Percentiles rank a stretch among this genome's conserved stretches.
Evolutionary conservation across 2,888 invertebrate genomes (phyloP).

Genomic region (Mellilla xanthometata): DNA sequence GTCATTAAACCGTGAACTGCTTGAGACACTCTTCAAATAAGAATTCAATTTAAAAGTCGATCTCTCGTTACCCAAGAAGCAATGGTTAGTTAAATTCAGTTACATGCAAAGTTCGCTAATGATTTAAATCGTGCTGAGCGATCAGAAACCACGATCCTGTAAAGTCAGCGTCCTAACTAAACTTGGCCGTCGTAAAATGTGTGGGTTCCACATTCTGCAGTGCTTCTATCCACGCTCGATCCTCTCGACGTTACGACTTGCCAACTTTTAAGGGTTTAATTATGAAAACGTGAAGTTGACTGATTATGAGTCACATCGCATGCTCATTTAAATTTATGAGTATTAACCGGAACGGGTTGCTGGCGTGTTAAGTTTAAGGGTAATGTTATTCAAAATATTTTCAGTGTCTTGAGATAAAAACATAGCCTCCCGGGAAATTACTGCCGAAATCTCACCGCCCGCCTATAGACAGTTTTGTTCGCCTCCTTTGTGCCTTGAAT

Average conservation of each 20-base stretch:
- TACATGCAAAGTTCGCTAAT: slow-evolving; percentile 12
- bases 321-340: slow-evolving; percentile 14
- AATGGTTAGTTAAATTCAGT: slow-evolving; percentile 10
- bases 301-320: slow-evolving; percentile 12
- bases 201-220: slow-evolving; percentile 12
- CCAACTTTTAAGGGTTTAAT: slow-evolving; percentile 37
- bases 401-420: slow-evolving; percentile 71
- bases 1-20: too few relatives aligned
- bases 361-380: slow-evolving; percentile 26
- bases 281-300: slow-evolving; percentile 20
- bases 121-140: slow-evolving; percentile 19
- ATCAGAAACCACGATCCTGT: slow-evolving; percentile 12
- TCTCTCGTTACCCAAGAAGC: too few relatives aligned
- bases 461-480: slow-evolving; percentile 66
- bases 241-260: slow-evolving; percentile 24
- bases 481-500: slow-evolving; percentile 77
- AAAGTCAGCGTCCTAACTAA: slow-evolving; percentile 15
- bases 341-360: slow-evolving; percentile 8
- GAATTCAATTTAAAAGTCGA: too few relatives aligned
- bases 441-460: slow-evolving; percentile 72
- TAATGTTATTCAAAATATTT: slow-evolving; percentile 62
- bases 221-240: slow-evolving; percentile 12
- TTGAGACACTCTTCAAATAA: too few relatives aligned
- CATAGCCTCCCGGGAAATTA: slow-evolving; percentile 76
- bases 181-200: slow-evolving; percentile 20